Conservation (phyloP, 2,797 vertebrate species). For the Macropodus opercularis region DNA sequence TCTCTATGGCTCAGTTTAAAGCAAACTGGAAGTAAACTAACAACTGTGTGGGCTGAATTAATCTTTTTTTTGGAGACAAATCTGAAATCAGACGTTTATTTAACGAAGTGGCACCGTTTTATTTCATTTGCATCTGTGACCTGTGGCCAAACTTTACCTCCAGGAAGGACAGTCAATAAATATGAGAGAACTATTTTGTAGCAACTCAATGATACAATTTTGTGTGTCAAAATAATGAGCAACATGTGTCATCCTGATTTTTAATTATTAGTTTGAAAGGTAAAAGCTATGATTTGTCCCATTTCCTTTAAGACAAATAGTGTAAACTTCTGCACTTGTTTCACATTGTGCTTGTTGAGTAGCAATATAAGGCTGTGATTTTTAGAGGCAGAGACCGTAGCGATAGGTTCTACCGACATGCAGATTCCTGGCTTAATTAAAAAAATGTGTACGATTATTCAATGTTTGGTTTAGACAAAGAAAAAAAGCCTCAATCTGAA, state of each 20-base stretch:
- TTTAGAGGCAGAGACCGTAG: conserved; percentile 51
- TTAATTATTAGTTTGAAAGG: conserved; percentile 12
- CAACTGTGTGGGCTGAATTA: not conserved
- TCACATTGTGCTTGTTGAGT: conserved; percentile 38
- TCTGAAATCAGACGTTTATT: not conserved
- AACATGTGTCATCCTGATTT: conserved; percentile 8
- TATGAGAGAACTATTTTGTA: conserved; percentile 3
- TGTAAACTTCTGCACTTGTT: conserved; percentile 25
- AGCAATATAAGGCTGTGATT: conserved; percentile 55
- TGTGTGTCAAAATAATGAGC: conserved; percentile 25
- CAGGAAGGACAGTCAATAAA: conserved; percentile 5
- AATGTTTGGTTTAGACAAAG: conserved; percentile 18
- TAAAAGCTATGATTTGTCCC: conserved; percentile 13
- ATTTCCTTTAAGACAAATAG: conserved; percentile 11
- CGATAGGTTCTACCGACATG: conserved; percentile 31
- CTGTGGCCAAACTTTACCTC: conserved; percentile 4
- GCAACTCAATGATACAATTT: not conserved
- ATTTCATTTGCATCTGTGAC: not conserved
- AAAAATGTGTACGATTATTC: conserved; percentile 18
- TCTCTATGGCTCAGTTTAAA: not conserved
- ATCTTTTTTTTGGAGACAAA: not conserved
- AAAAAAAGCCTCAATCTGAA: conserved; percentile 36
- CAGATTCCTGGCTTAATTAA: conserved; percentile 15
- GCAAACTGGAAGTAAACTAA: not conserved
- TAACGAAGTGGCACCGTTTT: not conserved